Evolutionary conservation across 2,888 invertebrate genomes (phyloP), one percentile per base, ranked within the genome.

Genomic region (Trissolcus japonicus): DNA sequence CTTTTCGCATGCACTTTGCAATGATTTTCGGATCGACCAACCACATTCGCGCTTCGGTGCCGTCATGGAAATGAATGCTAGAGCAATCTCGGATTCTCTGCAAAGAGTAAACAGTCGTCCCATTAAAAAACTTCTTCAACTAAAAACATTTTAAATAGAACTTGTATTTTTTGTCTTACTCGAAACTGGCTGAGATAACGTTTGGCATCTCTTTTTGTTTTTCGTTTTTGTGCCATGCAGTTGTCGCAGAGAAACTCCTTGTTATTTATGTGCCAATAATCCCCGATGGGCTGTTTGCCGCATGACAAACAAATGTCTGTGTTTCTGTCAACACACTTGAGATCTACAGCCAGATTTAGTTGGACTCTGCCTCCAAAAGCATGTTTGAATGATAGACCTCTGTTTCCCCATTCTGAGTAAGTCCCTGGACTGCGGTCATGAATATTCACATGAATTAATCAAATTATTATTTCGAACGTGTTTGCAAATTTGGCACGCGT

Each of bases 191-290:
- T 68, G 25, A 84, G 68, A 54, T 82, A 63, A 13, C 73, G 69
- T 35, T 69, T 82, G 14, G 71, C 83, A 62, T 85, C 87, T 41
- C 87, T 84, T 59, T 86, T 85, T 2, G 81, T 82, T 16, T 74
- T 79, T 35, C 84, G 85, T 81, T 90, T 90, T 78, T 87, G 87
- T 41, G 48, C 78, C 90, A 90, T 90, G 75, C 91, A 91, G 11
- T 80, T 66, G 68, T 90, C 87, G 68, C 91, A 91, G 46, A 91
- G 83, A 77, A 89, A 91, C 19, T 83, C 80, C 76, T 82, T 81
- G 78, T 87, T 83, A 43, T 84, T 82, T 29, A 80, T 79, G 50
- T 91, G 90, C 91, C 91, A 91, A 79, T 91, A 91, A 85, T 91
- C 91, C 0, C 90, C 90, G 13, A 82, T 66, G 53, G 90, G 90